Base-by-base conservation (phyloP, 2,797 vertebrate species). In the Poeciliopsis paucimaculata region DNA sequence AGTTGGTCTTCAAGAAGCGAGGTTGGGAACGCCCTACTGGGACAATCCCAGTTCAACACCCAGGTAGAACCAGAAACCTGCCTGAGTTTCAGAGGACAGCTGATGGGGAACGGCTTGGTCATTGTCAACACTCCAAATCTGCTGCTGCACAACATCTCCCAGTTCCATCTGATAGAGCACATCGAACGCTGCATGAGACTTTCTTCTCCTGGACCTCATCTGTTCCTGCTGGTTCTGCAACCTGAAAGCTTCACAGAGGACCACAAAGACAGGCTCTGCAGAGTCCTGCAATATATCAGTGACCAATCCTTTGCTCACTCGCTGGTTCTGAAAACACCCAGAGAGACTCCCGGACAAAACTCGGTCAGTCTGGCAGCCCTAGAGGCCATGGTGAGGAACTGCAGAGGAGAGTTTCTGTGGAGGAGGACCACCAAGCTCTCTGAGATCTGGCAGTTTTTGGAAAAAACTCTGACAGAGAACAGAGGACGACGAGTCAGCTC, bases 41-140 rank as follows among this genome's bases (percentile, higher is more conserved):
- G 46, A 55, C 1, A 55, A 18, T 16, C 9, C 5, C 6, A 28
- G 60, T 82, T 87, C 64, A 46, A 26, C 28, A 1, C 34, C 2
- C 28, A 36, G n/a, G 57, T 9, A 15, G 62, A 79, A 73, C 43
- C 71, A 75, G 0, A 2, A 47, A 36, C 43, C 2, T 77, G 6
- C 66, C 0, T 12, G 31, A 51, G 0, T 45, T 10, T 20, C 16
- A 80, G 18, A 11, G 73, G 62, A 46, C 13, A 1, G 9, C 0
- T 83, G 0, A 11, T 73, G 12, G 62, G 55, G 0, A 84, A 62
- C 45, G 1, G 64, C 1, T 20, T 85, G 0, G 26, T 41, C 11
- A 23, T 89, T 2, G 72, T 87, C 43, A 82, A 86, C 76, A 78
- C 81, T 20, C 81, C 81, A 13, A 79, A 86, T 73, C 76, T 81